These are phyloP conservation scores for Melanotaenia pygmaea DNA, from an alignment of 2,797 vertebrate genomes.

Conservation along the genomic window DNA sequence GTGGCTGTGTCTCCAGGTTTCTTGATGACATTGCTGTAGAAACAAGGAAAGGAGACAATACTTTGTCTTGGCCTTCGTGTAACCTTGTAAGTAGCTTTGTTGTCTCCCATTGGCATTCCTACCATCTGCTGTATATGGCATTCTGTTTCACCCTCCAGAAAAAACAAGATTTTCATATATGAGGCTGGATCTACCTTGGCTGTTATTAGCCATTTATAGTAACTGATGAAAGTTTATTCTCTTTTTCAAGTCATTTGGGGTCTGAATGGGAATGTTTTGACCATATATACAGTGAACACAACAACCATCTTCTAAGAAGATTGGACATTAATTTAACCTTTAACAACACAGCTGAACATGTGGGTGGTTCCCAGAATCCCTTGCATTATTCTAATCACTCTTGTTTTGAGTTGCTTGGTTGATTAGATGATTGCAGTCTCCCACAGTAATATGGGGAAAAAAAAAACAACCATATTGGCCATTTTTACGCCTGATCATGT, in stretches of 20 bases:
- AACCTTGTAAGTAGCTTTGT: slow-evolving; percentile 62
- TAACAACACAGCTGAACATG: no score
- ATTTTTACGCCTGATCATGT: no score
- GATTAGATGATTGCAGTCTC: no score
- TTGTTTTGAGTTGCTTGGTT: no score
- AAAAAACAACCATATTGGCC: no score
- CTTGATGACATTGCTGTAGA: slow-evolving; percentile 21
- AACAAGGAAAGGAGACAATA: slow-evolving; percentile 24
- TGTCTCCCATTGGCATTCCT: slow-evolving; percentile 61
- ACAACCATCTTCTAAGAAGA: background rate
- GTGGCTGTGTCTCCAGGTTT: background rate
- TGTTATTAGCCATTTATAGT: background rate
- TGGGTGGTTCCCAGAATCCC: no score
- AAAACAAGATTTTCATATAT: slow-evolving; percentile 32
- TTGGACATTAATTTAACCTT: background rate
- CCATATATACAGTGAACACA: background rate
- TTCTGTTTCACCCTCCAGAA: slow-evolving; percentile 53
- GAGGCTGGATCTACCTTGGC: background rate
- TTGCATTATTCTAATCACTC: no score
- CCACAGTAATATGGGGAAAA: no score
- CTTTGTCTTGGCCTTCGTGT: slow-evolving; percentile 53
- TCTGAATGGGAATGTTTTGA: background rate
- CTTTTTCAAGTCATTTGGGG: background rate
- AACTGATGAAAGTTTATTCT: background rate
- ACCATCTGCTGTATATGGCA: slow-evolving; percentile 63